Base-by-base conservation (phyloP, 2,797 vertebrate species). In the Anisognathus igniventris region DNA sequence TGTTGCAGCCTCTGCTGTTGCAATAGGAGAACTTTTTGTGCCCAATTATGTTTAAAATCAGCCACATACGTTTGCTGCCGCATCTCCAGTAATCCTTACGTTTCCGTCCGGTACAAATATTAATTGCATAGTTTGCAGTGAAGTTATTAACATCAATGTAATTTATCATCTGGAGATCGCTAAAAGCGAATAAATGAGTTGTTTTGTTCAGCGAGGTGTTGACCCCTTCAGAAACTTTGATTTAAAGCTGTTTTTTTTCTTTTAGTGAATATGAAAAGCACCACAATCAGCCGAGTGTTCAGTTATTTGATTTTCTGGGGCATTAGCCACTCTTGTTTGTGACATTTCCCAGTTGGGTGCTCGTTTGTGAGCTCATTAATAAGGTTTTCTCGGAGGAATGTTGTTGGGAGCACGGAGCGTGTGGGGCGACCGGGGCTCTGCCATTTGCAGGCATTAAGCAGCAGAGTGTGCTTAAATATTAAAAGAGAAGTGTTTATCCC, bases 231-330 rank as follows among this genome's bases (percentile, higher is more conserved):
- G 95, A 97, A 98, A 97, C 96, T 96, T 96, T 95, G 95, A 97
- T 97, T 98, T 97, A 96, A 93, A 86, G 80, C 27, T 19, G n/a
- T 35, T 86, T 94, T 66, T 86, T 53, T 89, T 51, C 64, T 97
- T 93, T 91, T 92, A 92, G 96, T 92, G 96, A 97, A 96, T 97
- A 96, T 93, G 97, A 96, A 97, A 98, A 95, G 96, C 96, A 60
- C 90, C 97, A 93, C 97, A 90, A 91, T 97, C 97, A 97, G 94
- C 97, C 97, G 50, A 97, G 97, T 97, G 97, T 97, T 97, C 89
- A 90, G 96, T 97, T 97, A 97, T 97, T 98, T 97, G 98, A 97
- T 98, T 98, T 98, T 98, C 97, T 98, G 97, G 97, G 96, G 97
- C 97, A 97, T 98, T 98, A 98, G 97, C 96, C 93, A 23, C 97